Evolutionary conservation across 1,140 invertebrate genomes (phyloP).

Genomic region (Acromyrmex charruanus): DNA sequence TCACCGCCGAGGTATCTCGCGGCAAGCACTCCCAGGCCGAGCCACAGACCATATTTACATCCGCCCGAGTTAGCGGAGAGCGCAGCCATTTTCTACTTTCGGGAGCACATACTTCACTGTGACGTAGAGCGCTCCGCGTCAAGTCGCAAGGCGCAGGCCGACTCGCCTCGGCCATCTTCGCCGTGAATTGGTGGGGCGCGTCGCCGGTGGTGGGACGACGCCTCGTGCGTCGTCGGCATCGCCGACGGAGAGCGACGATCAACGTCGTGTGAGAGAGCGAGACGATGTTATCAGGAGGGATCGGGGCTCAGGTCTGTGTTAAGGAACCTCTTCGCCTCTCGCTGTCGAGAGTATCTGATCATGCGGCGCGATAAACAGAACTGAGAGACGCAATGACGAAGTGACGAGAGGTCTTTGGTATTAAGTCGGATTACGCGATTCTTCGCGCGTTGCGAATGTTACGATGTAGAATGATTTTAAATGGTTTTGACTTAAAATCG

Average conservation of each 20-base stretch:
- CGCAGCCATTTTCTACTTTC: slow-evolving; percentile 85
- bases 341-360: not conserved
- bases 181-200: slow-evolving; percentile 6
- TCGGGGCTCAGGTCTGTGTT: slow-evolving; percentile 35
- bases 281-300: slow-evolving; percentile 44
- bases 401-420: not conserved
- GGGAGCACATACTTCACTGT: slow-evolving; percentile 86
- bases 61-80: slow-evolving; percentile 78
- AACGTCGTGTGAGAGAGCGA: not conserved
- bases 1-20: slow-evolving; percentile 79
- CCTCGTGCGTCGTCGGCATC: slow-evolving; percentile 41
- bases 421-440: not conserved
- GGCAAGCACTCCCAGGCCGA: slow-evolving; percentile 79
- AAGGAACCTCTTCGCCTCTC: not conserved
- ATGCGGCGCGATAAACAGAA: not conserved
- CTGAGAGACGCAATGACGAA: not conserved
- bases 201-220: no score
- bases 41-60: slow-evolving; percentile 84
- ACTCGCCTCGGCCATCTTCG: slow-evolving; percentile 69
- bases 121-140: slow-evolving; percentile 79
- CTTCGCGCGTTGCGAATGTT: not conserved
- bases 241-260: slow-evolving; percentile 1
- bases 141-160: slow-evolving; percentile 77
- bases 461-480: not conserved
- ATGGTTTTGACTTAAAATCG: not conserved